These are phyloP conservation scores for Paguma larvata DNA, from an alignment of 2,797 vertebrate species.

Conservation along the genomic window DNA sequence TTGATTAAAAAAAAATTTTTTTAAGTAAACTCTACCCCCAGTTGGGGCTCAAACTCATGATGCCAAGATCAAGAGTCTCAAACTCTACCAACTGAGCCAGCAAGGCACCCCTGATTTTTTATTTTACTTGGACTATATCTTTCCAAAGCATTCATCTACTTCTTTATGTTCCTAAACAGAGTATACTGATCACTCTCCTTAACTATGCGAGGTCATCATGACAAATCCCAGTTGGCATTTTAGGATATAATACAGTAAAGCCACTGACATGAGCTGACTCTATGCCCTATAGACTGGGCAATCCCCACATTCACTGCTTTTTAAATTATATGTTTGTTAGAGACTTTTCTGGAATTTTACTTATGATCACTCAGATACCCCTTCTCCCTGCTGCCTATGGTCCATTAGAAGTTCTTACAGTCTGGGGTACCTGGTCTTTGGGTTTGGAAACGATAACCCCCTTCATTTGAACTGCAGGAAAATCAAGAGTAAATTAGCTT, in stretches of 20 bases:
- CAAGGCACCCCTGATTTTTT: not conserved
- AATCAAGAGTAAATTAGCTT: not conserved
- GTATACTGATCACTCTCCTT: not conserved
- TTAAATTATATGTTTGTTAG: constrained; percentile 1
- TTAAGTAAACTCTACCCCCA: not conserved
- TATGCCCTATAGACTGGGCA: not conserved
- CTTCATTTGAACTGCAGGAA: not conserved
- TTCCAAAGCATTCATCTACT: not conserved
- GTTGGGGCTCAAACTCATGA: not conserved
- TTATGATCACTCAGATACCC: not conserved
- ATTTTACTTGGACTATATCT: not conserved
- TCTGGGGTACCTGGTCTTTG: not conserved
- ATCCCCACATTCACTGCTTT: not conserved
- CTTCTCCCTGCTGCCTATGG: not conserved
- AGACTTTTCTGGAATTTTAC: constrained; percentile 10
- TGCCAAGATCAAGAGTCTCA: not conserved
- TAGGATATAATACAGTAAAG: not conserved
- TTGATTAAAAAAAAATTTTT: not conserved
- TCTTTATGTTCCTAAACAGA: not conserved
- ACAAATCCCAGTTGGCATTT: not conserved
- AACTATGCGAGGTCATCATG: not conserved
- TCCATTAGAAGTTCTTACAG: not conserved
- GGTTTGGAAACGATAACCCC: not conserved
- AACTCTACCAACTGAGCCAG: not conserved
- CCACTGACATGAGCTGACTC: not conserved